A percentile compares a stretch with the other conserved stretches of the same genome.
Conservation (phyloP, 2,888 invertebrate species). For the Caenorhabditis angaria region DNA sequence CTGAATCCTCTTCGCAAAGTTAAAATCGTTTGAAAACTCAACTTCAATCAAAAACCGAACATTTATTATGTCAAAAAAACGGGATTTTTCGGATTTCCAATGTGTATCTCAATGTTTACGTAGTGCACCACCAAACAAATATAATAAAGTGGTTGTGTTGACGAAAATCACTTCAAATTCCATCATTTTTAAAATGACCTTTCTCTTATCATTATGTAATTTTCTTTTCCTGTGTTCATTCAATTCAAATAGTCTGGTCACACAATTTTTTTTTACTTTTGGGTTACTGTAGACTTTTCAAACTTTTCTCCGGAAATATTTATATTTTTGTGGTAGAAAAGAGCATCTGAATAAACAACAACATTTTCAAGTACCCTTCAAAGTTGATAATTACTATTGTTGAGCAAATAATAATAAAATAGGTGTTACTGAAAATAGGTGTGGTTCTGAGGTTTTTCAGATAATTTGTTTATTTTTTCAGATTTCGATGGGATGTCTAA, state of each 20-base stretch:
- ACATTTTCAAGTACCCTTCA: neutral
- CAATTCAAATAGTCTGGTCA: no score
- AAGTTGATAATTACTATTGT: slow-evolving; percentile 12
- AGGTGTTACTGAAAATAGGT: neutral
- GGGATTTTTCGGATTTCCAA: neutral
- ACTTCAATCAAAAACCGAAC: neutral
- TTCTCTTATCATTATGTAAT: neutral
- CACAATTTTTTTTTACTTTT: no score
- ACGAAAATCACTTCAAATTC: no score
- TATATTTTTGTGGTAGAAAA: neutral
- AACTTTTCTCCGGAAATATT: no score
- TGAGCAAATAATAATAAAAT: neutral
- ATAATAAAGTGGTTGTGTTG: neutral
- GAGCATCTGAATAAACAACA: neutral
- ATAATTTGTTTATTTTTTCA: neutral
- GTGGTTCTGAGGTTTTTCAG: no score
- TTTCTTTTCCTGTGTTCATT: neutral
- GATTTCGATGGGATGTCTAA: slow-evolving; percentile 24
- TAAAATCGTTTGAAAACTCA: neutral
- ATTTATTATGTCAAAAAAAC: neutral
- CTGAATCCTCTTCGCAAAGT: no score
- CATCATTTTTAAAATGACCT: no score
- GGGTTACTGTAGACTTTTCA: no score
- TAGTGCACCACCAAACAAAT: neutral
- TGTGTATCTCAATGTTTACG: neutral